Evolutionary conservation across 2,888 invertebrate species (phyloP), one percentile per base, ranked within the genome.

Genomic region (Drosophila pseudotalamancana): DNA sequence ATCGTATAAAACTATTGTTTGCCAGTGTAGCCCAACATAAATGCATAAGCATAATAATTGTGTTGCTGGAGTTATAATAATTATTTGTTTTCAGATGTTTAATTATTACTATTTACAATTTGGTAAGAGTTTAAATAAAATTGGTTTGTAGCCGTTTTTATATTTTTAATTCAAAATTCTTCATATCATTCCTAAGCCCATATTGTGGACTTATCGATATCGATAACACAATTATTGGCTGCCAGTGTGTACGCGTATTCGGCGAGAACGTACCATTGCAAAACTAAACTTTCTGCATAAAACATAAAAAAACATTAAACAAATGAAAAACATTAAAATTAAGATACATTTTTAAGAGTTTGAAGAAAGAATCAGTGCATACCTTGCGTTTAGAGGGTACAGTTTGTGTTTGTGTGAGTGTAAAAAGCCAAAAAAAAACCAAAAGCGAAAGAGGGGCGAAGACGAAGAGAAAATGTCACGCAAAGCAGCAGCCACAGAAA

Each of bases 401-500:
- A 37, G 34, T 29, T 50, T 14, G 40, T 60, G 46, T 49, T 73
- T 66, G 66, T 77, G 72, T 64, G 70, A 63, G 65, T 76, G 72
- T 61, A 57, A 71, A 60, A 72, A 61, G 56, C 45, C 55, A 69
- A 61, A 74, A 61, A 74, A 78, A 75, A 64, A 56, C 61, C 59
- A 34, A 57, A 53, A 46, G 39, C 55, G 39, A 60, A 82, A 63
- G 75, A 82, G 82, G 69, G 87, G 71, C 77, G 81, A 71, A 85
- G 85, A 59, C 67, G 64, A 73, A 79, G 79, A 88, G 85, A 84
- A 85, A 88, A 88, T 85, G 88, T 85, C 85, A 85, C 85, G 85
- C 88, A 85, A 76, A 87, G 88, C 70, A 84, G 85, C 77, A 85
- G 76, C 74, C 62, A 59, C 59, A 81, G 61, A 81, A 87, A 85